phyloP scores from a whole-genome alignment of 2,113 vertebrate genomes.

The Oreochromis aureus region DNA sequence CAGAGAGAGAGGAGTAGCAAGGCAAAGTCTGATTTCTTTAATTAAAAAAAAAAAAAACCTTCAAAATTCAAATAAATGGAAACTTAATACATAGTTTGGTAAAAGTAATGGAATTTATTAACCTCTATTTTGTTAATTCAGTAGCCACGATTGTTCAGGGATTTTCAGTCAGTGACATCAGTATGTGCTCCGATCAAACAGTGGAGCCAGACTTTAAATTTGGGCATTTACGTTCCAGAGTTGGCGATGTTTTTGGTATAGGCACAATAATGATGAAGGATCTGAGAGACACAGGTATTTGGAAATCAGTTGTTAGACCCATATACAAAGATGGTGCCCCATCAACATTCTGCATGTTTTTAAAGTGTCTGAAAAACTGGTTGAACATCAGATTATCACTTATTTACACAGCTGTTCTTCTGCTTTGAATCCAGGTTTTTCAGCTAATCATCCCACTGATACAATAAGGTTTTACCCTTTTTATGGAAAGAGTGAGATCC shows the following conservation, averaged over 20 bases:
- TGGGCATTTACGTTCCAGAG: not conserved
- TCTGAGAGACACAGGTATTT: not conserved
- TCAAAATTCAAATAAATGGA: not conserved
- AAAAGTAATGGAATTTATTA: not conserved
- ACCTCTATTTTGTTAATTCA: not conserved
- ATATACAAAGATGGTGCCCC: not conserved
- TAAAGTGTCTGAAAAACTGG: not conserved
- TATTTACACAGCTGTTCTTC: not conserved
- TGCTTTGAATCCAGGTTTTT: not conserved
- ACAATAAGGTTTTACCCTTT: not conserved
- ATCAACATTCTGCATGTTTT: not conserved
- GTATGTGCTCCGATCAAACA: not conserved
- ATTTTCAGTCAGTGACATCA: not conserved
- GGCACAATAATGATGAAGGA: not conserved
- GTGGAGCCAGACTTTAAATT: not conserved
- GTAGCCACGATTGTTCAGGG: not conserved
- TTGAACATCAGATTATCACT: not conserved
- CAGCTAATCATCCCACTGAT: not conserved
- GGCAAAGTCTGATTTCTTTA: not conserved
- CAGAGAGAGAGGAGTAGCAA: not conserved
- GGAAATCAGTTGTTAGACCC: not conserved
- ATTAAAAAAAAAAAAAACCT: fast-evolving
- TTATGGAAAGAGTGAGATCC: not conserved
- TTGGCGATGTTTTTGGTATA: not conserved
- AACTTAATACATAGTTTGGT: not conserved